Evolutionary conservation across 2,888 invertebrate species (phyloP), one percentile per base, ranked within the genome.

Genomic region (Megaustenia siamemsis): DNA sequence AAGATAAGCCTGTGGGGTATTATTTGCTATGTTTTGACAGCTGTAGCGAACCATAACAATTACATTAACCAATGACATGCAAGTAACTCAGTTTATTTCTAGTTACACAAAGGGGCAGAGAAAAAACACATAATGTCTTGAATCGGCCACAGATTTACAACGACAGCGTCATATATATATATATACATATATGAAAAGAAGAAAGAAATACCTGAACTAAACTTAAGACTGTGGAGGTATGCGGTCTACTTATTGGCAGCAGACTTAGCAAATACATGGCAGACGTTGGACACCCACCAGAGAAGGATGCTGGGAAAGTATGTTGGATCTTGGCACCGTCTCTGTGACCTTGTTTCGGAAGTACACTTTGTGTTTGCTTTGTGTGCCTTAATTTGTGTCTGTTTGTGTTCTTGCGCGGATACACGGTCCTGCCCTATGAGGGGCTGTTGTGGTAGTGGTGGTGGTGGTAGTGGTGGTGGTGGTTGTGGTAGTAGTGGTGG

Each of bases 261-360:
- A 69, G 24, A 69, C 69, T 69, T 69, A 40, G 40, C 38, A 69
- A 69, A 69, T 69, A 38, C 8, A 69, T 21, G 40, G 40, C 69
- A 69, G 69, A 40, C 18, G 40, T 24, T 21, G 40, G 40, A 69
- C 69, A 60, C 69, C 24, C 69, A 69, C 69, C 6, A 69, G 69
- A 69, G 15, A 69, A 63, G 40, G 69, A 18, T 69, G 24, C 69
- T 40, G 69, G 8, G 40, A 69, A 69, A 38, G 69, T 24, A 38
- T 40, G 40, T 10, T 4, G 40, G 40, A 15, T 15, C 69, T 4
- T 69, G 40, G 40, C 35, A 69, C 38, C 69, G 21, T 38, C 69
- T 24, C 18, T 3, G 18, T 24, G 69, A 69, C 69, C 69, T 69
- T 4, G 38, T 38, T 69, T 40, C 69, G 69, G 69, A 69, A 69